Conservation (phyloP, 1,140 invertebrate species). For the Vanessa atalanta region DNA sequence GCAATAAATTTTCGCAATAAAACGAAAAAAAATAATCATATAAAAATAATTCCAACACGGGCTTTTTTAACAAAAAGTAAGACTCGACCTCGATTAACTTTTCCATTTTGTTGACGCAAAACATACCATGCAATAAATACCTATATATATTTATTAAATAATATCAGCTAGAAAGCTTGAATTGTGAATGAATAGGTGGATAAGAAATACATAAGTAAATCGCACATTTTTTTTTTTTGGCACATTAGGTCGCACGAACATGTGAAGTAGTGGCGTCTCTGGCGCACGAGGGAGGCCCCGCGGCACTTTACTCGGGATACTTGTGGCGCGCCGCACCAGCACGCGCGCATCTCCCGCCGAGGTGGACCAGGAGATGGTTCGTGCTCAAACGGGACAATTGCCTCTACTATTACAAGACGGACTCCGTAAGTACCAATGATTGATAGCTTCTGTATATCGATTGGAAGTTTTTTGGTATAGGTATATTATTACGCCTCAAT, state of each 20-base stretch:
- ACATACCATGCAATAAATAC: too few relatives aligned
- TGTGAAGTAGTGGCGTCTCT: conserved; percentile 88
- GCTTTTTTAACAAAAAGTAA: too few relatives aligned
- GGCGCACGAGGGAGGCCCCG: conserved; percentile 82
- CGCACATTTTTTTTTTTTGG: too few relatives aligned
- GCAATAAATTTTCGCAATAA: too few relatives aligned
- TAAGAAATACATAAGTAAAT: too few relatives aligned
- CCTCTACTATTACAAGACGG: conserved; percentile 97
- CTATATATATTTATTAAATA: too few relatives aligned
- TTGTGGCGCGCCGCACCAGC: conserved; percentile 86
- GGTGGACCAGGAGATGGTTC: conserved; percentile 96
- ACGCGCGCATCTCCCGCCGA: conserved; percentile 80
- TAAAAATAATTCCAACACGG: too few relatives aligned
- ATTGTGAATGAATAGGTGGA: too few relatives aligned
- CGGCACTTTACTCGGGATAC: conserved; percentile 88
- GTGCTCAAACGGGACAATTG: conserved; percentile 94
- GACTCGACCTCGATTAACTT: too few relatives aligned
- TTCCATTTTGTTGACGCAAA: too few relatives aligned
- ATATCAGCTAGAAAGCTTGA: too few relatives aligned
- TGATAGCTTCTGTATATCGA: background rate
- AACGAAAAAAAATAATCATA: too few relatives aligned
- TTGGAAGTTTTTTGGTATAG: background rate
- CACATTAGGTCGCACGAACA: conserved; percentile 87
- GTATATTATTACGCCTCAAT: background rate
- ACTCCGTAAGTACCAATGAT: conserved; percentile 83